Evolutionary conservation across 2,888 invertebrate genomes (phyloP), one percentile per base, ranked within the genome.

Genomic region (Pecten maximus): DNA sequence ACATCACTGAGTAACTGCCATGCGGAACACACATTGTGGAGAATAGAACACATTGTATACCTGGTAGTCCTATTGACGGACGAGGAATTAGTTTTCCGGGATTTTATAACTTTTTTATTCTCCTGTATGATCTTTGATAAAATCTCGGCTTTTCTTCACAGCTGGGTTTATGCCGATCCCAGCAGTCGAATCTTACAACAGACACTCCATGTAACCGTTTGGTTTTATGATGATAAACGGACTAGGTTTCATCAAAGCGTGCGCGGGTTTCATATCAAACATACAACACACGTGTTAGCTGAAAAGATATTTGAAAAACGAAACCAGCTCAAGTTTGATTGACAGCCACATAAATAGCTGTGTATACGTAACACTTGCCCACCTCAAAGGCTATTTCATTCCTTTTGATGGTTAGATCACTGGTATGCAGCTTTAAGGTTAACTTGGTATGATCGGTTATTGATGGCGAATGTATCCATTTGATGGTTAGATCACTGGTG

Each of bases 121-220:
- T 35, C 2, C 74, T 8, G 74, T 35, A 74, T 35, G 12, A 74
- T 74, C 74, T 74, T 74, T 74, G 74, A 74, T 74, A 10, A 74
- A 74, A 74, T 28, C 74, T 74, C 74, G 74, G 28, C 74, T 74
- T 74, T 74, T 74, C 74, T 74, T 10, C 74, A 74, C 74, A 74
- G 74, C 74, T 74, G 35, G 6, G 6, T 74, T 74, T 74, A 74
- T 74, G 10, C 35, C 74, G 4, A 35, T 74, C 74, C 8, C 74
- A 74, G 74, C 35, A 15, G 74, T 74, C 35, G 74, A 74, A 4
- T 35, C 28, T 23, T 23, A 74, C 74, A 74, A 74, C 74, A 74
- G 35, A 74, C 15, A 74, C 35, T 74, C 35, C 0, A 12, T 74
- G 35, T 74, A 35, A 74, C 74, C 12, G 74, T 74, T 74, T 74